phyloP scores from a whole-genome alignment of 2,113 vertebrate genomes.

The Martes martes region DNA sequence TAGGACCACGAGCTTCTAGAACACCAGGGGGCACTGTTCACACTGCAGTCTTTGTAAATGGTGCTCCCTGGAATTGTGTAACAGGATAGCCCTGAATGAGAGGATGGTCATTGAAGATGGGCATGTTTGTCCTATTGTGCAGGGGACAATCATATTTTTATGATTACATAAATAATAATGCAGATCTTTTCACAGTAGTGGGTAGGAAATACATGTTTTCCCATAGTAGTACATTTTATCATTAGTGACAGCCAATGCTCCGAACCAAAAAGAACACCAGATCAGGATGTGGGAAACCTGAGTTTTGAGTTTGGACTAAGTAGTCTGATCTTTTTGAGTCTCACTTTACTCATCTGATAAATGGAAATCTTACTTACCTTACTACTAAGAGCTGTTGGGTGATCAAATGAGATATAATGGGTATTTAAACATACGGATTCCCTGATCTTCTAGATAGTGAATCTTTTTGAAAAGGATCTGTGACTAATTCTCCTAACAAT shows the following conservation, averaged over 20 bases:
- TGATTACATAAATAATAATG: no score
- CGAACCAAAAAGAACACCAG: background rate
- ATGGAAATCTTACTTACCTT: background rate
- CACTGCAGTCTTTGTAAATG: background rate
- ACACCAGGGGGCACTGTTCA: background rate
- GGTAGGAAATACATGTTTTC: background rate
- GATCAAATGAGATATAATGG: background rate
- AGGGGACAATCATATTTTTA: no score
- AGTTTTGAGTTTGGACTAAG: constrained; percentile 11
- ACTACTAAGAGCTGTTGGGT: background rate
- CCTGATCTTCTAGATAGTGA: background rate
- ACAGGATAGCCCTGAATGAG: background rate
- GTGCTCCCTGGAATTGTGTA: background rate
- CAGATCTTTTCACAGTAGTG: background rate
- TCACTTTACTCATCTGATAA: constrained; percentile 9
- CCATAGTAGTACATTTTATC: background rate
- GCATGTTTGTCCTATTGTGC: background rate
- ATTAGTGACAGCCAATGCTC: background rate
- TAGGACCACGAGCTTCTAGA: background rate
- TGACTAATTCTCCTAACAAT: background rate
- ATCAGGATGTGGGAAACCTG: background rate
- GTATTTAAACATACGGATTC: background rate
- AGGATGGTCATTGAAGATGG: background rate
- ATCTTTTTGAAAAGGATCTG: background rate
- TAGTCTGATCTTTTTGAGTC: background rate